phyloP scores from a whole-genome alignment of 2,113 vertebrate genomes.

The Elgaria multicarinata region DNA sequence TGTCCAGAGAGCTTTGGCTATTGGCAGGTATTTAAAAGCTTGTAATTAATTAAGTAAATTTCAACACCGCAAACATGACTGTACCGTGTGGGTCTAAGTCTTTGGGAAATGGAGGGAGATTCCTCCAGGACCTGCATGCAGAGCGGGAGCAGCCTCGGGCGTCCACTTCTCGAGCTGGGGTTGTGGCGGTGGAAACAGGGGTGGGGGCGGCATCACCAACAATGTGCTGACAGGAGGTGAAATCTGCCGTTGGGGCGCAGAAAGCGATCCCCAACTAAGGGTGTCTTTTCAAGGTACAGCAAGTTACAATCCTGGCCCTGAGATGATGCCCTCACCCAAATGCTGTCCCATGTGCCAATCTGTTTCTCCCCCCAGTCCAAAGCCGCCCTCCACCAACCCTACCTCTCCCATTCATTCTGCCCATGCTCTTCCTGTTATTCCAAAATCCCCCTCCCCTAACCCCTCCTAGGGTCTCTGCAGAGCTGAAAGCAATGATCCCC shows the following conservation, averaged over 20 bases:
- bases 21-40: too few species aligned
- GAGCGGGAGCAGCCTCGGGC: neutral
- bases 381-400: too few species aligned
- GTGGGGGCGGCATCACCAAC: neutral
- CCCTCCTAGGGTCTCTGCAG: too few species aligned
- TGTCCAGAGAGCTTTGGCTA: too few species aligned
- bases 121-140: too few species aligned
- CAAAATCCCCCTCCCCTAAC: too few species aligned
- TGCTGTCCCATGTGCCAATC: neutral
- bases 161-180: neutral
- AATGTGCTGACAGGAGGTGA: neutral
- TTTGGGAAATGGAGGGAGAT: neutral
- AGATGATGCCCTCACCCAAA: too few species aligned
- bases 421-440: too few species aligned
- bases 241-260: fast-evolving
- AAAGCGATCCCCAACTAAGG: neutral
- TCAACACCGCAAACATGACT: neutral
- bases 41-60: too few species aligned
- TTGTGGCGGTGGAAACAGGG: neutral
- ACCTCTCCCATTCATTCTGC: neutral
- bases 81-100: neutral
- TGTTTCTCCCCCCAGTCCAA: neutral
- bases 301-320: neutral
- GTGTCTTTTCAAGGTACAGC: neutral
- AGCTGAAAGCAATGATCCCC: neutral